Evolutionary conservation across 2,113 vertebrate genomes (phyloP), one percentile per base, ranked within the genome.

Genomic region (Saiga tatarica): DNA sequence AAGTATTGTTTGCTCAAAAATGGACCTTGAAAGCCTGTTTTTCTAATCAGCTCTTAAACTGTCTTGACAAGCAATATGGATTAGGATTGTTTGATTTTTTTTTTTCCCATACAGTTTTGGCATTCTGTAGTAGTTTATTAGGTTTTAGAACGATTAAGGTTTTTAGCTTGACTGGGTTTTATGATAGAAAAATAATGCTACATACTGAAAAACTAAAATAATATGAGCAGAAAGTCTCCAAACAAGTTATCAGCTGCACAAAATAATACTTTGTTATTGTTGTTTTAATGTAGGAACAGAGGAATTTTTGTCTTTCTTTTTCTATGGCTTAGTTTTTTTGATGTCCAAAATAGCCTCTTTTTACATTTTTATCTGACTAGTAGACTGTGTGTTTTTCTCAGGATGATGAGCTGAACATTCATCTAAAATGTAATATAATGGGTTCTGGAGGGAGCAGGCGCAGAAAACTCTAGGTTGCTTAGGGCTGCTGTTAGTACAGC

Each of bases 1-100:
- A 89, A 76, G 17, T 95, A 84, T 42, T 36, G 25, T 95, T 97
- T 97, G 30, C 64, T 96, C 53, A 82, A 94, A 90, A 97, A 76
- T 95, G 26, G n/a, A 93, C 88, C n/a, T 95, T 82, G 15, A 81
- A 89, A 95, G 33, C 45, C 93, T 78, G 16, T 91, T 93, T 96
- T 71, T 87, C 76, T 50, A 95, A 87, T 47, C 15, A 87, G 6
- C 53, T 78, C 21, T 74, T 85, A 93, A 95, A 42, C 50, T 87
- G 15, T 91, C 39, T 95, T 95, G 64, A 82, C 30, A 85, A 60
- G 19, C 6, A 52, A 26, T 95, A 13, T 55, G 30, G 53, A 81
- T 93, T 95, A 79, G 62, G 5, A 78, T 82, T 81, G 7, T 74
- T 90, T 93, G 13, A 42, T 60, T 59, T 26, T 87, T 55, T 60